phyloP scores from a whole-genome alignment of 1,140 invertebrate genomes.

The Pogonus chalceus region DNA sequence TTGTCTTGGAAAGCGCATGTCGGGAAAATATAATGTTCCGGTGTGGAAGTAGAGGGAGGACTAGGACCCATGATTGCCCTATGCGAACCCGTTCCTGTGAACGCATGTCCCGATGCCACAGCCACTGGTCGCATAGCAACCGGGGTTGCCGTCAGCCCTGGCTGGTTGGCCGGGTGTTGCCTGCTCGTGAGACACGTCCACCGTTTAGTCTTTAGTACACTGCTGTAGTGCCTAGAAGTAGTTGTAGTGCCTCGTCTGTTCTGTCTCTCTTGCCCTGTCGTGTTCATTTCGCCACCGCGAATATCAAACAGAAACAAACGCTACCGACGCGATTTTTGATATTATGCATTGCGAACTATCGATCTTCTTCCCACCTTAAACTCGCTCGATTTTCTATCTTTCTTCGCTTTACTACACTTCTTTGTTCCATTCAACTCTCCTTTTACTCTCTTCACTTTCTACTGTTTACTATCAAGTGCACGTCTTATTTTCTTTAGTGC shows the following conservation, averaged over 20 bases:
- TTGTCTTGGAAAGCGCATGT: no score
- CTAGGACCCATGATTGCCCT: no score
- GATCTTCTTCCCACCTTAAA: background rate
- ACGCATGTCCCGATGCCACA: no score
- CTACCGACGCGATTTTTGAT: no score
- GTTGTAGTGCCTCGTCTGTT: background rate
- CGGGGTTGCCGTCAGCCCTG: no score
- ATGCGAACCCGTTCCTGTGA: no score
- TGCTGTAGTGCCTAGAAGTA: conserved; percentile 7
- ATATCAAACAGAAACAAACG: background rate
- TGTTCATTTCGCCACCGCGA: background rate
- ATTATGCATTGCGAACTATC: conserved; percentile 1
- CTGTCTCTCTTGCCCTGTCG: background rate
- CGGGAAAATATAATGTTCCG: no score
- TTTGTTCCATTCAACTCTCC: background rate
- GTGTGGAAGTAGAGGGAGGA: no score
- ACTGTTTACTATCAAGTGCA: background rate
- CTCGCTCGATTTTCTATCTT: background rate
- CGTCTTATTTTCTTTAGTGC: background rate
- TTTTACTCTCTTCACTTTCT: background rate
- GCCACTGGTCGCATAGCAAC: no score
- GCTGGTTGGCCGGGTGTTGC: no score
- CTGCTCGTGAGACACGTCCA: background rate
- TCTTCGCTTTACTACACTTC: background rate
- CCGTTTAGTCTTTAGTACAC: conserved; percentile 2